phyloP scores from a whole-genome alignment of 2,797 vertebrate genomes.

The Cynodonichthys magdalenae region DNA sequence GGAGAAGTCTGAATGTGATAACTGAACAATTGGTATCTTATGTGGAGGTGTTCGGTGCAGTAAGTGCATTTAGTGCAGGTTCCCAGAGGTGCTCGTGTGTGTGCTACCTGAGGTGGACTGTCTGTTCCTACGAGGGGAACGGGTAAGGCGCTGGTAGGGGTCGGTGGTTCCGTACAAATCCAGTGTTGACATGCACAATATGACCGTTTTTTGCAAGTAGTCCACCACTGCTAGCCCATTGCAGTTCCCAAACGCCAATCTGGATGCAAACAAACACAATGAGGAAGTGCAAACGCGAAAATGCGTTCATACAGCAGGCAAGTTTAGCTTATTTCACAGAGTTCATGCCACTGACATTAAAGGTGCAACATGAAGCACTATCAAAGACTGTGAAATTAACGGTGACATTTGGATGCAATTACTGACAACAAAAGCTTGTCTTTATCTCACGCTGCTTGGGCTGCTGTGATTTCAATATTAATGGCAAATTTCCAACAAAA shows the following conservation, averaged over 20 bases:
- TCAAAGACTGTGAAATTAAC: slow-evolving; percentile 26
- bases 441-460: slow-evolving; percentile 20
- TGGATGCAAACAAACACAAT: slow-evolving; percentile 56
- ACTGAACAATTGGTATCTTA: slow-evolving; percentile 2
- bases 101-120: slow-evolving; percentile 94
- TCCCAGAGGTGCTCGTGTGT: slow-evolving; percentile 25
- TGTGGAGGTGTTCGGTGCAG: slow-evolving; percentile 8
- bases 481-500: slow-evolving; percentile 26
- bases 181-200: slow-evolving; percentile 92
- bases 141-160: slow-evolving; percentile 92
- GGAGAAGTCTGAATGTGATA: slow-evolving; percentile 19
- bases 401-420: slow-evolving; percentile 34
- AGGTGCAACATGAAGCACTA: slow-evolving; percentile 8
- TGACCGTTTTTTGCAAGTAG: slow-evolving; percentile 93
- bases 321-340: slow-evolving; percentile 4
- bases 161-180: slow-evolving; percentile 92
- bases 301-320: slow-evolving; percentile 7
- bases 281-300: slow-evolving; percentile 19
- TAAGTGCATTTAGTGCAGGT: slow-evolving; percentile 12
- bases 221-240: slow-evolving; percentile 94
- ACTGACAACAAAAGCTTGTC: slow-evolving; percentile 25
- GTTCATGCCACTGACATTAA: slow-evolving; percentile 22
- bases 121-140: slow-evolving; percentile 93
- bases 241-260: slow-evolving; percentile 95
- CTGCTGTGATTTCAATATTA: slow-evolving; percentile 28